These are phyloP conservation scores for Seira musarum DNA, from an alignment of 2,888 invertebrate genomes.

Conservation along the genomic window DNA sequence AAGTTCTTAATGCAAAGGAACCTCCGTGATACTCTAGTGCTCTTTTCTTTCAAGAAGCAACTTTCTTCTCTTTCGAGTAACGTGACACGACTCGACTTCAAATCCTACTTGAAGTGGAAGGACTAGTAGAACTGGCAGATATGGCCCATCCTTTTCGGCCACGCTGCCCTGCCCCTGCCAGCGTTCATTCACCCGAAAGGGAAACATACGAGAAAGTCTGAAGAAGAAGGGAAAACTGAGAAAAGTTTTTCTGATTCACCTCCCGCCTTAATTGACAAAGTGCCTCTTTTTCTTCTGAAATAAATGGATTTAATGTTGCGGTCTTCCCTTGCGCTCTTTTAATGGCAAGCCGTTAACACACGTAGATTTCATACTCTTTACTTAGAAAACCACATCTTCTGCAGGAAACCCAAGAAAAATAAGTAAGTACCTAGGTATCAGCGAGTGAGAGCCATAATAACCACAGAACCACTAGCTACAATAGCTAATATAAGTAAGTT, in stretches of 20 bases:
- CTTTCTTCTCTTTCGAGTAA: no score
- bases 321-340: neutral
- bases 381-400: neutral
- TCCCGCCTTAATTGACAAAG: constrained; percentile 25
- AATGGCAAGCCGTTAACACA: constrained; percentile 2
- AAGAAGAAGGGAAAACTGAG: neutral
- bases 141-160: no score
- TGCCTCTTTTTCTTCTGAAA: constrained; percentile 3
- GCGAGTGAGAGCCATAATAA: no score
- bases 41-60: neutral
- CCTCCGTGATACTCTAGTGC: no score
- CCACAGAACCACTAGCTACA: neutral
- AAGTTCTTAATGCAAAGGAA: neutral
- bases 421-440: neutral
- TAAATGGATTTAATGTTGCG: constrained; percentile 10
- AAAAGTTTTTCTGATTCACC: neutral
- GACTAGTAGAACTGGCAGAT: no score
- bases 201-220: neutral
- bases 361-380: neutral
- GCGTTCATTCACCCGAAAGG: constrained; percentile 5
- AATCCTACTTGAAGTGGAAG: no score
- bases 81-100: no score
- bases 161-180: no score
- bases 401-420: neutral
- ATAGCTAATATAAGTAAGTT: neutral